Conservation (phyloP, 2,888 invertebrate genomes). For the Microchrysa polita region DNA sequence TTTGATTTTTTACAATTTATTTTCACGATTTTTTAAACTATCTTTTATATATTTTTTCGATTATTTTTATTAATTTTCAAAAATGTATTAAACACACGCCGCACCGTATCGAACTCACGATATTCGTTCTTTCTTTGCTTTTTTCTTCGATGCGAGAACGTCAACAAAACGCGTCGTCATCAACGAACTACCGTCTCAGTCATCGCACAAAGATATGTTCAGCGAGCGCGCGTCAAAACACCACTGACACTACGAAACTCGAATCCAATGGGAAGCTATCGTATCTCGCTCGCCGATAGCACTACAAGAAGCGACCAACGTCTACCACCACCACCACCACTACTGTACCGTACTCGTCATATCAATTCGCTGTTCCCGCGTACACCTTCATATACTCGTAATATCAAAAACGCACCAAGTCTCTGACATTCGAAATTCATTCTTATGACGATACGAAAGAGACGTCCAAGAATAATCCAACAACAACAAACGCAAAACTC, state of each 20-base stretch:
- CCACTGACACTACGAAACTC: constrained; percentile 64
- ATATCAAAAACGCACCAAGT: constrained; percentile 23
- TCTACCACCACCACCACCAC: constrained; percentile 32
- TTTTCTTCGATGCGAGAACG: neutral
- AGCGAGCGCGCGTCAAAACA: constrained; percentile 64
- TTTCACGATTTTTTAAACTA: neutral
- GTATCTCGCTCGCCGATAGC: constrained; percentile 46
- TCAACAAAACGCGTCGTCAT: constrained; percentile 10
- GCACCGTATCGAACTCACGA: neutral
- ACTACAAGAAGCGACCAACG: no score
- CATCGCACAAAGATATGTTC: constrained; percentile 57
- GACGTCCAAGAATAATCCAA: neutral
- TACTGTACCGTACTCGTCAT: no score
- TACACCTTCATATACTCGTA: constrained; percentile 36
- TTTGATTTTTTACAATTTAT: neutral
- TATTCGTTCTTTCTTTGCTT: no score
- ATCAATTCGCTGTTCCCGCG: neutral
- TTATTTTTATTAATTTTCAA: neutral
- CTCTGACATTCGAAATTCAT: constrained; percentile 36
- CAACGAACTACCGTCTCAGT: constrained; percentile 26
- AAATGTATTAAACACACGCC: constrained; percentile 8
- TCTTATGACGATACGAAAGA: constrained; percentile 20
- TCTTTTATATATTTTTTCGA: neutral
- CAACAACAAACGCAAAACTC: constrained; percentile 13
- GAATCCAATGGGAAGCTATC: constrained; percentile 57